phyloP scores from a whole-genome alignment of 2,888 invertebrate genomes.

The Aspidiotus destructor region DNA sequence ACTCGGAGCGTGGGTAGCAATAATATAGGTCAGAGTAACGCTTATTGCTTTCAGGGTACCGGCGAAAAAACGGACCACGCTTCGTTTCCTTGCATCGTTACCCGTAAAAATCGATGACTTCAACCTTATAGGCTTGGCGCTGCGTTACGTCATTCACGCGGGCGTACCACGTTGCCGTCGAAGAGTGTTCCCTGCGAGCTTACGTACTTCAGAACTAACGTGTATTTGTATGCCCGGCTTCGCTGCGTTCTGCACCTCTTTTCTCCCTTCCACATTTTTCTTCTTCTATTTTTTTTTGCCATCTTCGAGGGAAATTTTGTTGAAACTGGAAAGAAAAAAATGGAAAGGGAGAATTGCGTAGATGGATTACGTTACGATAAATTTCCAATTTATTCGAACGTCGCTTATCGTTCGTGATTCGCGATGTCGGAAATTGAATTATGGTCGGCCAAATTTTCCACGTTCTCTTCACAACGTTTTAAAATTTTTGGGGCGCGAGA shows the following conservation, averaged over 20 bases:
- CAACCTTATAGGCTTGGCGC: conserved; percentile 1
- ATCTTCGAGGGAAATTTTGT: neutral
- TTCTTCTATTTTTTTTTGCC: too few species aligned
- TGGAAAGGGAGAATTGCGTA: too few species aligned
- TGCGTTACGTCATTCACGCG: neutral
- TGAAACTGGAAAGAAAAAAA: conserved; percentile 1
- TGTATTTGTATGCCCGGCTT: neutral
- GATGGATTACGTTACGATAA: too few species aligned
- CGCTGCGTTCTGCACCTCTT: neutral
- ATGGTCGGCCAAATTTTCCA: too few species aligned
- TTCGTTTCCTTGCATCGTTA: conserved; percentile 9
- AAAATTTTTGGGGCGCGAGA: too few species aligned
- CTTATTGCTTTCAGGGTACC: neutral
- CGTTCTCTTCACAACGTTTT: too few species aligned
- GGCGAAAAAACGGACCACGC: conserved; percentile 2
- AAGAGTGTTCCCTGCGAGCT: neutral
- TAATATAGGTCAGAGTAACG: conserved; percentile 15
- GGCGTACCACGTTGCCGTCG: neutral
- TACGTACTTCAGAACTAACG: neutral
- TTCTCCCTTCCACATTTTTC: neutral
- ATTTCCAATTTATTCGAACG: too few species aligned
- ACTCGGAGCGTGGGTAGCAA: conserved; percentile 5
- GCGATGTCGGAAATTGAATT: too few species aligned
- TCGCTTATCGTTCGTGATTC: too few species aligned
- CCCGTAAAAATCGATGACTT: conserved; percentile 9